Conservation (phyloP, 2,888 invertebrate species). For the Invenusta paracnida region DNA sequence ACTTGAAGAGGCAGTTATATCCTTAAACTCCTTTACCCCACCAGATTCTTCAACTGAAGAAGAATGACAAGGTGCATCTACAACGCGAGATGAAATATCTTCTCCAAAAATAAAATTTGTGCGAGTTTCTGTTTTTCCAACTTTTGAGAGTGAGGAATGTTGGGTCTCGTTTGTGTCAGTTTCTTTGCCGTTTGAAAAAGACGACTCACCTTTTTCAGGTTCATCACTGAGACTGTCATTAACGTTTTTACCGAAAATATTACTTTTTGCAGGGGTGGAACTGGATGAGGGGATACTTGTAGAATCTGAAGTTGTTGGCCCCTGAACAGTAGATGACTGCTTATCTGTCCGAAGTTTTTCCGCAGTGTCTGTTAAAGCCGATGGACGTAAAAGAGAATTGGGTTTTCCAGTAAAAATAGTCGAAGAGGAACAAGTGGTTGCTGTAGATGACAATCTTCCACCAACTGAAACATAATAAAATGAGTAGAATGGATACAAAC, state of each 20-base stretch:
- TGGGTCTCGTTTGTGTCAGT: too few relatives aligned
- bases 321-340: background rate
- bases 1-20: background rate
- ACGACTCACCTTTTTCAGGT: background rate
- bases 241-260: background rate
- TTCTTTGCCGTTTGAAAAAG: conserved; percentile 3
- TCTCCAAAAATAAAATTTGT: background rate
- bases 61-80: background rate
- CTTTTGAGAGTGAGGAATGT: too few relatives aligned
- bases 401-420: background rate
- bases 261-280: background rate
- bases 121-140: background rate
- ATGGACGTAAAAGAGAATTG: background rate
- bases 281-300: background rate
- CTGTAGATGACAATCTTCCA: background rate
- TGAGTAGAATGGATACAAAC: too few relatives aligned
- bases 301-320: background rate
- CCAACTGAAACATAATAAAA: background rate
- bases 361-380: background rate
- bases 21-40: background rate
- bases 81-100: background rate
- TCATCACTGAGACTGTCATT: background rate
- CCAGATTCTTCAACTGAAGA: background rate
- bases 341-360: background rate
- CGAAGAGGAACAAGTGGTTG: background rate